Evolutionary conservation across 2,797 vertebrate genomes (phyloP), one percentile per base, ranked within the genome.

Genomic region (Sphenopsis melanotis): DNA sequence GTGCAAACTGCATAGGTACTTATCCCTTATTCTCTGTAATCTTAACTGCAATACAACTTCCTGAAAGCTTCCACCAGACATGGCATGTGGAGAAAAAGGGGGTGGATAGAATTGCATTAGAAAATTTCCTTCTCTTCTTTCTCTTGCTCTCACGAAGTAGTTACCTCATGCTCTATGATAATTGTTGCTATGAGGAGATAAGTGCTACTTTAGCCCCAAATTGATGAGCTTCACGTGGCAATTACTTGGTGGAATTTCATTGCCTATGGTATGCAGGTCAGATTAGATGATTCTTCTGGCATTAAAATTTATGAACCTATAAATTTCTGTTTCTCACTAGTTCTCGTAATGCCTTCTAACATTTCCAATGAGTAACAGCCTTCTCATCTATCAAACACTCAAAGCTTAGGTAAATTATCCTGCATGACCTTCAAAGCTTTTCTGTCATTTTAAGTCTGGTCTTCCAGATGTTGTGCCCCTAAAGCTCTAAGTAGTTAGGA

Each of bases 341-440:
- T 90, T 94, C 87, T 94, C 0, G 0, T 90, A 93, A 79, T 77
- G 63, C 80, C 91, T 91, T 52, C 63, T 93, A 94, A 88, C 57
- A 53, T 91, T 92, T 89, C 63, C 47, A 64, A 3, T 53, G 70
- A 81, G 69, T 86, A 83, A 69, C 68, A 94, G 42, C 55, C 32
- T 66, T 86, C 66, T 86, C 72, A 87, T 82, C 77, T 76, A 64
- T 90, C 79, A 87, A 79, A 81, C 66, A 79, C 52, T 37, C 47
- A 49, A 90, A 94, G 69, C 87, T 84, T 49, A 94, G 41, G 80
- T 88, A 94, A 94, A 92, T 96, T 86, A 88, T 91, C 76, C 78
- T 90, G 53, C 36, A 64, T 93, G 89, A 88, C 86, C 91, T 96
- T 96, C 93, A 94, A 50, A 72, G 68, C 59, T 94, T 82, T 88